phyloP scores from a whole-genome alignment of 2,113 vertebrate species.

The Anser brachyrhynchus region DNA sequence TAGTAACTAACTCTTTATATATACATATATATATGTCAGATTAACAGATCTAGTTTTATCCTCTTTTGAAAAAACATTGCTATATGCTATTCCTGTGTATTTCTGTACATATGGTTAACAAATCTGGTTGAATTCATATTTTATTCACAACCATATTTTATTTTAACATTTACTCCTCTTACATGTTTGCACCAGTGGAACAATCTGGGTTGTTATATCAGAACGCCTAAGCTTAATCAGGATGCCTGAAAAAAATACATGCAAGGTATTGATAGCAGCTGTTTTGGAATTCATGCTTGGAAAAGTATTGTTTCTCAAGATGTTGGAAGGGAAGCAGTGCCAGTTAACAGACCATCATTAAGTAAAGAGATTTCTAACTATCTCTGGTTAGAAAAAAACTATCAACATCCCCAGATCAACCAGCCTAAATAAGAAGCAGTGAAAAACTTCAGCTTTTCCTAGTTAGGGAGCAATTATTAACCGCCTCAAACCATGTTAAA shows the following conservation, averaged over 20 bases:
- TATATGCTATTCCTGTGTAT: not conserved
- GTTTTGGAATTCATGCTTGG: slow-evolving; percentile 8
- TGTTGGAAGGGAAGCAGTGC: not conserved
- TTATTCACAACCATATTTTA: slow-evolving; percentile 1
- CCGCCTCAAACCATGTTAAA: not conserved
- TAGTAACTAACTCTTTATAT: not conserved
- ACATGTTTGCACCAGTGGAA: not conserved
- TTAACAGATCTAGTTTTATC: not conserved
- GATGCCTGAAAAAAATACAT: not conserved
- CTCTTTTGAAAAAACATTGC: not conserved
- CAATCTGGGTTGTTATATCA: not conserved
- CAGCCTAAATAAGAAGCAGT: not conserved
- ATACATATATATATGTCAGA: not conserved
- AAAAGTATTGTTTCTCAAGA: slow-evolving; percentile 22
- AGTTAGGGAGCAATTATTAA: not conserved
- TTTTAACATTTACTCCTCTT: not conserved
- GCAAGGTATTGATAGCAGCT: not conserved
- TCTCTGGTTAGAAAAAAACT: not conserved
- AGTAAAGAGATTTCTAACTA: not conserved
- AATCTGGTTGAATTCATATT: slow-evolving; percentile 5
- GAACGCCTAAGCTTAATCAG: not conserved
- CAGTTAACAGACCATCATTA: not conserved
- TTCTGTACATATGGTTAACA: slow-evolving; percentile 12
- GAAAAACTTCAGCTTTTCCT: not conserved
- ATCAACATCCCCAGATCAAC: not conserved